Base-by-base conservation (phyloP, 2,113 vertebrate species). In the Uropsilus gracilis region DNA sequence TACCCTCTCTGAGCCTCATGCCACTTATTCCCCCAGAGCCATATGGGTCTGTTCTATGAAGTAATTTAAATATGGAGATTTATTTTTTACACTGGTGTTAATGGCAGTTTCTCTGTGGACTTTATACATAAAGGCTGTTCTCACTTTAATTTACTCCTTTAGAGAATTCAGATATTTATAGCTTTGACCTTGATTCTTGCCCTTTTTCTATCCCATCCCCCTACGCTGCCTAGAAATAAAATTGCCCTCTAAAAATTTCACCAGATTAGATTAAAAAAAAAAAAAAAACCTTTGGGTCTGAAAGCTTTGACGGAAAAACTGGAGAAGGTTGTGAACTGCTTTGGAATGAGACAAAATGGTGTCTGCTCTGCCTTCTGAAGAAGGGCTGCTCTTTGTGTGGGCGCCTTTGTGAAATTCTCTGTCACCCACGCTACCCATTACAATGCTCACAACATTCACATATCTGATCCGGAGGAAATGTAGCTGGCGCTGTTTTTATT, bases 401-500 rank as follows among this genome's bases (percentile, higher is more conserved):
- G 95, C 0, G 9, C 61, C 28, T 92, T 48, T 50, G 64, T 87
- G 96, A 91, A 87, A 78, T 80, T 77, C 94, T 37, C 68, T 59
- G 53, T 87, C 11, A 8, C 93, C 77, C 95, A 86, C 6, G 0
- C 68, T 78, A 22, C 68, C 91, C 76, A 14, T 59, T 89, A 57
- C 96, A 84, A 44, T 68, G 6, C 75, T 89, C 94, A 32, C 26
- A 48, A 72, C 96, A 48, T 55, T 96, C 96, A 94, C 97, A 48
- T 93, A 61, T 46, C 93, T 91, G 97, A 97, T 96, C 95, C 46
- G 75, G 80, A 97, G 97, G 83, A 89, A 78, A 89, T 73, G 71
- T 73, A 92, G 96, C 97, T 93, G 94, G 94, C 44, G 16, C 96
- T 90, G 78, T 83, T 37, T 96, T 96, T 96, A 94, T 87, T 97